Evolutionary conservation across 1,140 invertebrate genomes (phyloP), one percentile per base, ranked within the genome.

Genomic region (Tetramorium parvispinum): DNA sequence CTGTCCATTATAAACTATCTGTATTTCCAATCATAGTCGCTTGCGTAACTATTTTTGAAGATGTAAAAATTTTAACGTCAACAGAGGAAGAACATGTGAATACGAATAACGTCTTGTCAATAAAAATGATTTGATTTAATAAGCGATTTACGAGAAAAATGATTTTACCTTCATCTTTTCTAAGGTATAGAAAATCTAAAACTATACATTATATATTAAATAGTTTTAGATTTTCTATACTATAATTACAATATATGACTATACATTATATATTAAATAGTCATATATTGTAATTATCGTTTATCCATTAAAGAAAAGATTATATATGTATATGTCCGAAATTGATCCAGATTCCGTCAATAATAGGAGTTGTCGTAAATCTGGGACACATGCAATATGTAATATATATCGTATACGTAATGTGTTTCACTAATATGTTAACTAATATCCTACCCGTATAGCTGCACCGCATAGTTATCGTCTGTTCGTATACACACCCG

Each of bases 361-460:
- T 66, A 70, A 55, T 55, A 70, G 63, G 24, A 49, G 16, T 70
- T 81, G 55, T 40, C 46, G 8, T 59, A 75, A 83, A 83, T 83
- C 37, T 83, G 24, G 79, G 43, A 46, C 68, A 18, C 55, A n/a
- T 66, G 51, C 40, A 57, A 73, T 59, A 73, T 59, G 37, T 57
- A 71, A 55, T 57, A 82, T 71, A 57, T 79, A 68, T 49, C 53
- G 27, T 61, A 61, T 46, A 53, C 40, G 66, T 83, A 83, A 83
- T 83, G 24, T 40, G 40, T 75, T 83, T 83, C 79, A 83, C 68
- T 59, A 83, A 83, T 83, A 83, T 83, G 68, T 83, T 83, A 83
- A 83, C 79, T 59, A 83, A 83, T 83, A 83, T 83, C 68, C 79
- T 49, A n/a, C 49, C 68, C 46, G 68, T 66, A 70, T 66, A 73